Evolutionary conservation across 1,140 invertebrate genomes (phyloP).

Genomic region (Drosophila ogumai): DNA sequence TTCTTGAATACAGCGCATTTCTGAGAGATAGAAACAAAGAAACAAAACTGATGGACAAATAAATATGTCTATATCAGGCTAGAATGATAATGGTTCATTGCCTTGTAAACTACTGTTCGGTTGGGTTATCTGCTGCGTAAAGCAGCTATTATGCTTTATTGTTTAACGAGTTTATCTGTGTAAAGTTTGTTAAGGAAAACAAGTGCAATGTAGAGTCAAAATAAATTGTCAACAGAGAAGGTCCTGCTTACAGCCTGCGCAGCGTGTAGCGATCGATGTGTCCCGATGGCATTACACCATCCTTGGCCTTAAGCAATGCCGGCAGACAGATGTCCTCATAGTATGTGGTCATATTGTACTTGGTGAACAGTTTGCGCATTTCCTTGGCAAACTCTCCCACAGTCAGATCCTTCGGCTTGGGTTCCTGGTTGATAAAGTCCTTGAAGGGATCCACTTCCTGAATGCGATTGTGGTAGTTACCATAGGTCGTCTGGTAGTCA

Average conservation of each 20-base stretch:
- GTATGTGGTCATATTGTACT: constrained; percentile 62
- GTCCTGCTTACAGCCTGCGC: constrained; percentile 35
- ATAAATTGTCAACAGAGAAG: too few species aligned
- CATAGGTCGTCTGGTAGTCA: constrained; percentile 67
- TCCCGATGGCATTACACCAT: constrained; percentile 65
- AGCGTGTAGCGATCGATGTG: constrained; percentile 67
- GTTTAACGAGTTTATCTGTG: background rate
- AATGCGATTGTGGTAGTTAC: constrained; percentile 65
- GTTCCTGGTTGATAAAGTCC: constrained; percentile 7
- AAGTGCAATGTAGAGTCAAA: too few species aligned
- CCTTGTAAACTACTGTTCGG: background rate
- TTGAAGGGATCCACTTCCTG: constrained; percentile 38
- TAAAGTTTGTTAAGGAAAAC: background rate
- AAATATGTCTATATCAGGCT: background rate
- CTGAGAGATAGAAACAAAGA: background rate
- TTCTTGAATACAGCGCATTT: background rate
- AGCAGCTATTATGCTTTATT: background rate
- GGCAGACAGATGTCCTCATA: constrained; percentile 67
- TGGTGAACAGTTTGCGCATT: constrained; percentile 70
- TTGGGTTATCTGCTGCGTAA: background rate
- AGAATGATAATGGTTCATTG: background rate
- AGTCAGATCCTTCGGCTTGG: constrained; percentile 20
- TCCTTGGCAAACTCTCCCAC: constrained; percentile 30
- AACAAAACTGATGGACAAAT: background rate
- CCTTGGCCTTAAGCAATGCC: constrained; percentile 57